These are phyloP conservation scores for Spondyliosoma cantharus DNA, from an alignment of 2,797 vertebrate species.

Conservation along the genomic window DNA sequence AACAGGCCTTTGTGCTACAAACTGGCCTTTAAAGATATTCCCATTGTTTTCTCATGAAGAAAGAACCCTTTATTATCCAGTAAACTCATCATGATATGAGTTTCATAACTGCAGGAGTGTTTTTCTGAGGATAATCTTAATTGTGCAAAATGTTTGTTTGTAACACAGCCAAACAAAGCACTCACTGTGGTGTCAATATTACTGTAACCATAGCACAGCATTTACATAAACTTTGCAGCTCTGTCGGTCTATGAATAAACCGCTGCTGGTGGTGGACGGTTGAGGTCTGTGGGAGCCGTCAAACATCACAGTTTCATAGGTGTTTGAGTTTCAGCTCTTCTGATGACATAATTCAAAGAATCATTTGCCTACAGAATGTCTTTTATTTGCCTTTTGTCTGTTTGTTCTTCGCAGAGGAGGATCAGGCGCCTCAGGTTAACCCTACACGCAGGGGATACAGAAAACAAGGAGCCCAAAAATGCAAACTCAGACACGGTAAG, in stretches of 20 bases:
- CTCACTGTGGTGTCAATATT: conserved; percentile 8
- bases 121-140: background rate
- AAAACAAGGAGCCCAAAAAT: conserved; percentile 75
- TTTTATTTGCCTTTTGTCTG: conserved; percentile 43
- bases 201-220: conserved; percentile 8
- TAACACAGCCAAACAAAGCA: conserved; percentile 9
- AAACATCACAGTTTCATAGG: background rate
- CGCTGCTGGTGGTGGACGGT: background rate
- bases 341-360: background rate
- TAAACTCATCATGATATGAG: background rate
- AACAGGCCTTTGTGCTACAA: conserved; percentile 60
- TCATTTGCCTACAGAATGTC: background rate
- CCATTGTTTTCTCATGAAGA: conserved; percentile 37
- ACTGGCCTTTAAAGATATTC: conserved; percentile 48
- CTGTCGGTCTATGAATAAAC: conserved; percentile 54
- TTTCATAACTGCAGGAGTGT: background rate
- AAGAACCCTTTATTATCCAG: background rate
- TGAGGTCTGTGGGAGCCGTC: conserved; percentile 6
- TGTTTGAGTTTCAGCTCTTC: conserved; percentile 4
- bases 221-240: conserved; percentile 66
- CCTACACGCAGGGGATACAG: conserved; percentile 85
- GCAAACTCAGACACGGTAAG: conserved; percentile 86
- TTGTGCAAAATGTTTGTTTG: background rate
- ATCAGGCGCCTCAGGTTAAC: conserved; percentile 92
- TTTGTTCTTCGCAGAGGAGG: conserved; percentile 84